Conservation (phyloP, 2,797 vertebrate species). For the Pangasius macronema region DNA sequence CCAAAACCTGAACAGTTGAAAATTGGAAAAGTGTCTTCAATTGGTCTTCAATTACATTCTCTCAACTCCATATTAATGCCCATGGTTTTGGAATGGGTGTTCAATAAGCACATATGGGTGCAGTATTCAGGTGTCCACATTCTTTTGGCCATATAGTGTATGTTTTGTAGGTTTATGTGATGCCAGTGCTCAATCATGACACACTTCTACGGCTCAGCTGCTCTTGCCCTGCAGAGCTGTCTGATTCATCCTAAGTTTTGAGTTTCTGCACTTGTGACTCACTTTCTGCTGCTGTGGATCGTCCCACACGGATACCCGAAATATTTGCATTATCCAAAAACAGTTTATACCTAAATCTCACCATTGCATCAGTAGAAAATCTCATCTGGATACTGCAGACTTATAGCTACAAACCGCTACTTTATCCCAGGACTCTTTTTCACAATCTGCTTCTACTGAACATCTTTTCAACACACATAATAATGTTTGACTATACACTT, state of each 20-base stretch:
- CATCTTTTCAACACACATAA: background rate
- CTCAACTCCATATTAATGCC: background rate
- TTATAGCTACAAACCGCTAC: background rate
- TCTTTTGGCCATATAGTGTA: background rate
- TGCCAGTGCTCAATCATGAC: background rate
- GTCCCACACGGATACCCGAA: background rate
- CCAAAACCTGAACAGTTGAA: background rate
- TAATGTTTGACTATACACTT: background rate
- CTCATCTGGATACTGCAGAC: background rate
- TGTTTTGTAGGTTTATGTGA: background rate
- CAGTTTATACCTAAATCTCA: background rate
- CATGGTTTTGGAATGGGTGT: background rate
- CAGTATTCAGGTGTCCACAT: background rate
- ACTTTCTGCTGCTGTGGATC: background rate
- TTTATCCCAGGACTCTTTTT: background rate
- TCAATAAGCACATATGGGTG: background rate
- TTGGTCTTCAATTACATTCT: background rate
- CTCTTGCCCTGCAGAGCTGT: background rate
- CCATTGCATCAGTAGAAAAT: background rate
- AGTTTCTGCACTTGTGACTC: background rate
- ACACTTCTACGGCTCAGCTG: background rate
- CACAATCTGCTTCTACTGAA: background rate
- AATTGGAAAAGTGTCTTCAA: background rate
- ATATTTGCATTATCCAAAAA: background rate
- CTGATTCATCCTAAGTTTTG: background rate